Conservation (phyloP, 1,140 invertebrate species). For the Carposina sasakii region DNA sequence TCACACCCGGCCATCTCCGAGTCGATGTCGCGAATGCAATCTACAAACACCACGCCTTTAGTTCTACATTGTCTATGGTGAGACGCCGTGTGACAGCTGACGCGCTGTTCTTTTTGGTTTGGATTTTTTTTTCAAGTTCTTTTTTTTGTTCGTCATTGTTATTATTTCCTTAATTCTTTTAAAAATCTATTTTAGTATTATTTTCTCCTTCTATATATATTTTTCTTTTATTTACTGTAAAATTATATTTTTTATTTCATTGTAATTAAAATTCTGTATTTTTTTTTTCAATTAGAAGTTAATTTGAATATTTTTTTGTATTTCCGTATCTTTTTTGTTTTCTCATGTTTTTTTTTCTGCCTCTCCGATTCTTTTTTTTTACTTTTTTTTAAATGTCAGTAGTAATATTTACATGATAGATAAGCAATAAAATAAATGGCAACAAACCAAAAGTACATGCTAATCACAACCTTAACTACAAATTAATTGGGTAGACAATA, state of each 20-base stretch:
- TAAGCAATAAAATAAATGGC: too few species aligned
- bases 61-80: neutral
- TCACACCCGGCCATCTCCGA: slow-evolving; percentile 49
- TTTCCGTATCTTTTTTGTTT: slow-evolving; percentile 1
- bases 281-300: slow-evolving; percentile 6
- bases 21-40: slow-evolving; percentile 68
- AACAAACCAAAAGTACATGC: too few species aligned
- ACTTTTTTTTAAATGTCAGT: too few species aligned
- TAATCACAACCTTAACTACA: too few species aligned
- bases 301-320: too few species aligned
- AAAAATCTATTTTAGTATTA: slow-evolving; percentile 3
- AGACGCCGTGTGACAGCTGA: too few species aligned
- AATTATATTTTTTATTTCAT: neutral
- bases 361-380: too few species aligned
- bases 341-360: neutral
- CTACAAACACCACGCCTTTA: slow-evolving; percentile 50
- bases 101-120: too few species aligned
- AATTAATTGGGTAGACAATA: too few species aligned
- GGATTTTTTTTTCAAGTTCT: neutral
- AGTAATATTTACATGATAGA: too few species aligned
- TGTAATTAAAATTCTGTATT: neutral
- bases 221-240: slow-evolving; percentile 1
- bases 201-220: neutral
- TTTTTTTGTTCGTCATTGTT: too few species aligned
- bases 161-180: too few species aligned